These are phyloP conservation scores for Drosophila takahashii DNA, from an alignment of 1,140 invertebrate species.

Conservation along the genomic window DNA sequence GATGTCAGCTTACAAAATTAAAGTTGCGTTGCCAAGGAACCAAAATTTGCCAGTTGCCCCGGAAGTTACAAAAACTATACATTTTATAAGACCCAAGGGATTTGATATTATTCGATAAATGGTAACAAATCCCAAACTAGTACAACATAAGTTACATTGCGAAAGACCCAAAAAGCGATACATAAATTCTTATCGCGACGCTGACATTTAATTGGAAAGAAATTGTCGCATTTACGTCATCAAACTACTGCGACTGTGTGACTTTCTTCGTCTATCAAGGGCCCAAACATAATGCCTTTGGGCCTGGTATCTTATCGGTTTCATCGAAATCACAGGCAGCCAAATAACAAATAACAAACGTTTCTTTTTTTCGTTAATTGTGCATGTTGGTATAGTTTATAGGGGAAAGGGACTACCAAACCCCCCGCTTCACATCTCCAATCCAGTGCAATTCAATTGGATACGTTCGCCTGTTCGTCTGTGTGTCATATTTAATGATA, in stretches of 20 bases:
- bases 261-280: slow-evolving; percentile 53
- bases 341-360: slow-evolving; percentile 31
- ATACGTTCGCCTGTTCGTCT: slow-evolving; percentile 33
- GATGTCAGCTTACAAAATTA: no score
- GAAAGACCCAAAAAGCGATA: slow-evolving; percentile 39
- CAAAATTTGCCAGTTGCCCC: no score
- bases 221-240: slow-evolving; percentile 62
- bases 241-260: background rate
- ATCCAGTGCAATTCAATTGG: slow-evolving; percentile 40
- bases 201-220: slow-evolving; percentile 51
- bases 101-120: background rate
- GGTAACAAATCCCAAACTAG: background rate
- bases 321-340: slow-evolving; percentile 43
- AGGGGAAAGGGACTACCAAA: background rate
- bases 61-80: background rate
- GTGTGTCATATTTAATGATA: slow-evolving; percentile 66
- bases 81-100: background rate
- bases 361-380: slow-evolving; percentile 44
- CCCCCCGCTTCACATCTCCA: slow-evolving; percentile 45
- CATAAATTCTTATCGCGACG: slow-evolving; percentile 37
- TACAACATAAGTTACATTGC: slow-evolving; percentile 51
- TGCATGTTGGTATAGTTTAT: slow-evolving; percentile 25
- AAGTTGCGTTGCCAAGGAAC: no score
- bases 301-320: slow-evolving; percentile 32
- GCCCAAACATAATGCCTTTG: slow-evolving; percentile 6